A percentile compares a stretch with the other conserved stretches of the same genome.
Conservation (phyloP, 2,113 vertebrate species). For the Gymnocephalus cernua region DNA sequence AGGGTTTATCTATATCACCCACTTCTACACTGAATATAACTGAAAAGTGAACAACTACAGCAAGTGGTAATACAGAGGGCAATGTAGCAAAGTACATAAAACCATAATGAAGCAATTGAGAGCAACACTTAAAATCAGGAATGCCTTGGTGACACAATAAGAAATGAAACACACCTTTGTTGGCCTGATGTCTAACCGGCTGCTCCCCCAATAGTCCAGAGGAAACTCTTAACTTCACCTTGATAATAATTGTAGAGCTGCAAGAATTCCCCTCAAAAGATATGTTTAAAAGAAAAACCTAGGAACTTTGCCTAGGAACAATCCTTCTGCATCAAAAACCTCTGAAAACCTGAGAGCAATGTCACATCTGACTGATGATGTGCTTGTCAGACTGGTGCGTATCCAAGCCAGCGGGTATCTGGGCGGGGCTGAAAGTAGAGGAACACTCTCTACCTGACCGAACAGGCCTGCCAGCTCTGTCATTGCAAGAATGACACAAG, state of each 20-base stretch:
- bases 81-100: background rate
- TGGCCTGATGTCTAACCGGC: background rate
- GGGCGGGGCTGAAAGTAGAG: conserved; percentile 62
- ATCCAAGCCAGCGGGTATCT: conserved; percentile 59
- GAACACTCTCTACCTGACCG: conserved; percentile 40
- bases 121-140: background rate
- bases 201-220: conserved; percentile 2
- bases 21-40: background rate
- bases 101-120: background rate
- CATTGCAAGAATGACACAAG: background rate
- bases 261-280: background rate
- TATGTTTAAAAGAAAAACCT: background rate
- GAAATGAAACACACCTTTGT: conserved; percentile 62
- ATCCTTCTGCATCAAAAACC: background rate
- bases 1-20: background rate
- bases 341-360: conserved; percentile 1
- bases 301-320: no score
- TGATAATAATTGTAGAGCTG: background rate
- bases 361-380: conserved; percentile 52
- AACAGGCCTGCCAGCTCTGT: conserved; percentile 60
- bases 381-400: conserved; percentile 43
- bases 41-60: background rate
- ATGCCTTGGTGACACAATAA: background rate
- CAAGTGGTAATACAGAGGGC: background rate
- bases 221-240: background rate